A percentile compares a stretch with the other conserved stretches of the same genome.
phyloP scores from a whole-genome alignment of 2,888 invertebrate species.

The Eremobia ochroleuca region DNA sequence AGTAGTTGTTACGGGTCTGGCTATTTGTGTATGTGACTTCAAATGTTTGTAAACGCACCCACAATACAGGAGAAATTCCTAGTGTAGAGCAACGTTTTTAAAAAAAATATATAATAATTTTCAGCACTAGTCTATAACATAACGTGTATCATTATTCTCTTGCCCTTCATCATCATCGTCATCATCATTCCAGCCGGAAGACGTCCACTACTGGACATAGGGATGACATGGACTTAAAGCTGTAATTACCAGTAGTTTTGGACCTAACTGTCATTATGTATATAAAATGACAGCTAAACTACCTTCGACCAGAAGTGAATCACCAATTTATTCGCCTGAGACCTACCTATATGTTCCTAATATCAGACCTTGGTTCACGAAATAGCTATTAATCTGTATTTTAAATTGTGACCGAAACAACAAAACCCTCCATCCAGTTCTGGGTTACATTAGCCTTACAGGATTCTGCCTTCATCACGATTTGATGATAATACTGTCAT shows the following conservation, averaged over 20 bases:
- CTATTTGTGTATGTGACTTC: no score
- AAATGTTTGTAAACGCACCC: no score
- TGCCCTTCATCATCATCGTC: no score
- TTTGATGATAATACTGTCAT: background rate
- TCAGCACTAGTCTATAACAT: background rate
- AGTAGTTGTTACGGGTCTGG: no score
- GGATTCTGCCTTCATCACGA: background rate
- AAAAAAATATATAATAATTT: no score
- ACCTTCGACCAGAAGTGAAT: background rate
- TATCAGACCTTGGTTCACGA: background rate
- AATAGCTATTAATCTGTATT: background rate
- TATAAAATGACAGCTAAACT: background rate
- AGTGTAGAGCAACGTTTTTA: no score
- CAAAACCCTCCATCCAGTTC: background rate
- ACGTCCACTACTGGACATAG: background rate
- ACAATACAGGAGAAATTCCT: no score
- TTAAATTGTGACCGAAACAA: background rate
- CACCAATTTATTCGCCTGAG: background rate
- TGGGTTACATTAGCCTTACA: background rate
- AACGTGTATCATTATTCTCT: background rate
- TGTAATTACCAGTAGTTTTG: background rate
- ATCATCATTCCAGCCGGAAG: background rate
- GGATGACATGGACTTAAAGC: background rate
- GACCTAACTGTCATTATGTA: background rate
- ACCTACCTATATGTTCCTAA: background rate